Base-by-base conservation (phyloP, 2,888 invertebrate genomes). In the Strigamia maritima region DNA sequence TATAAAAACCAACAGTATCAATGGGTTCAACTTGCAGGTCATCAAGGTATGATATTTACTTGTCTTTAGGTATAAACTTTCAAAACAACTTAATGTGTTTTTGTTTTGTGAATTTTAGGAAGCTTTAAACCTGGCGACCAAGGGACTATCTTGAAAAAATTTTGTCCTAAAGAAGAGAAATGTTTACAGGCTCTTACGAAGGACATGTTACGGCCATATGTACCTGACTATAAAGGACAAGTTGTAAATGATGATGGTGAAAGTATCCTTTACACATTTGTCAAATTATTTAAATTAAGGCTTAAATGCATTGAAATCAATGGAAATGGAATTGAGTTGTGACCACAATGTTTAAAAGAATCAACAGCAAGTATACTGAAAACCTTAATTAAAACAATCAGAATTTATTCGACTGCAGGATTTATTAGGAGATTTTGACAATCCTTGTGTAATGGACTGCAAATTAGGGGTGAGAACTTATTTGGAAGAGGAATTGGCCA, bases 381-480 rank as follows among this genome's bases (percentile, higher is more conserved):
- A 65, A 79, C 44, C n/a, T 79, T 79, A 16, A 78, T 75, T 75
- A 2, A 35, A 35, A n/a, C 7, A 6, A 31, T 60, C 35, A 86
- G 87, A 84, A 81, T 97, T 95, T 86, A 89, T 97, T 80, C 95
- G 97, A 87, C 89, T 97, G 79, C 94, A 97, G 89, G 97, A 97
- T 87, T 89, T 97, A 78, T 88, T 97, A 80, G 94, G 94, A 81
- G 94, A 94, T 85, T 97, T 96, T 86, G 91, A 92, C 83, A 91
- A 93, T 81, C 97, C 97, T 0, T 97, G 95, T 85, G 96, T 97
- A 2, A 97, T 97, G 97, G 97, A 97, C 88, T 95, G 97, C 87
- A 97, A 97, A 88, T 92, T 97, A 82, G 97, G 97, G 40, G 94
- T 96, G 38, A 89, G 97, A 83, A 97, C 97, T 0, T 98, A 97